Base-by-base conservation (phyloP, 2,888 invertebrate genomes). In the Drosophila algonquin region DNA sequence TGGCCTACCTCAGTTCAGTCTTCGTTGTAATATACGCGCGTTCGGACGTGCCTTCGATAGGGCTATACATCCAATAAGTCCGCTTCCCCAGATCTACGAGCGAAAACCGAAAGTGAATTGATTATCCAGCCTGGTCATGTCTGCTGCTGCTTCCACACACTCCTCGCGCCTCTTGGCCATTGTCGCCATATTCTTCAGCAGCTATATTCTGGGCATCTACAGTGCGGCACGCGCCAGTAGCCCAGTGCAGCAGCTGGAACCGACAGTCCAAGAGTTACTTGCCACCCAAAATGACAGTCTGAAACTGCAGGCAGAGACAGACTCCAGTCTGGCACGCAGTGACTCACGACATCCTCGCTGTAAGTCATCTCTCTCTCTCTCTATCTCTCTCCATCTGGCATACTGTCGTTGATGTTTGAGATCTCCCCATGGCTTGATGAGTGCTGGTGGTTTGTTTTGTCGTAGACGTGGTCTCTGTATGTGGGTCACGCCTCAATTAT, bases 401-500 rank as follows among this genome's bases (percentile, higher is more conserved):
- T 53, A 46, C 30, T 35, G 45, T 32, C 46, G 40, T 35, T 32
- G 32, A 24, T 59, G 40, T 65, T 50, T 32, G 35, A 32, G 32
- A 47, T 55, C 59, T 24, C n/a, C 40, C 40, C 55, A 45, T 8
- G 24, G 10, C 30, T 60, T 44, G 50, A 56, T 78, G 70, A 80
- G 73, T 74, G 74, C 45, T 18, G 44, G 54, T 27, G 60, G 80
- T 71, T 74, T 79, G 79, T 67, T 75, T 79, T 74, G 56, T 53
- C 69, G 21, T n/a, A 40, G 40, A 63, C 67, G 70, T 61, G 44
- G 56, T 70, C 68, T 50, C 60, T 16, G 55, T 67, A 87, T 85
- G 69, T 86, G 85, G 85, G 85, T 86, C 85, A 85, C 74, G 73
- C 75, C 72, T 82, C 85, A 86, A 86, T 86, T 86, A 86, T 87